Percentiles rank a stretch among this genome's conserved stretches.
phyloP scores from a whole-genome alignment of 2,888 invertebrate species.

The Polymixis lichenea region DNA sequence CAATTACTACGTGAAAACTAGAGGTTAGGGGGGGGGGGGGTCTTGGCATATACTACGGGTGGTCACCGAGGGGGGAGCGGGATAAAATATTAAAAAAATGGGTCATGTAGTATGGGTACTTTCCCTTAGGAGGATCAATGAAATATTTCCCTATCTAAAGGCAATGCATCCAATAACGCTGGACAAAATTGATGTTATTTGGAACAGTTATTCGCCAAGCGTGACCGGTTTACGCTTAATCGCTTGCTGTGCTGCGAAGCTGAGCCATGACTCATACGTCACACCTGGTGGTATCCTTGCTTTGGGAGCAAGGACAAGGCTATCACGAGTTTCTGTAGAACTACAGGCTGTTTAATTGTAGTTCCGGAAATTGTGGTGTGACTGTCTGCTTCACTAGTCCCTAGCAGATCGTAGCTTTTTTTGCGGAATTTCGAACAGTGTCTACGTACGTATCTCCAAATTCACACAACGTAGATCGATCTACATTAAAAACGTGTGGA shows the following conservation, averaged over 20 bases:
- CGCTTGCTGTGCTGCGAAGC: constrained; percentile 4
- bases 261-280: constrained; percentile 30
- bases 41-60: too few species aligned
- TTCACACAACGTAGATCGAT: too few species aligned
- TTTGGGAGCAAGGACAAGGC: constrained; percentile 36
- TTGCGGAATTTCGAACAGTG: neutral
- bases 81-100: too few species aligned
- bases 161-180: neutral
- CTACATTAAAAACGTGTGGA: too few species aligned
- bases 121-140: neutral
- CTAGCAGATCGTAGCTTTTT: neutral
- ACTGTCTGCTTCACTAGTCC: too few species aligned
- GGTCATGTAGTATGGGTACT: too few species aligned
- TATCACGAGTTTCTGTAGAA: neutral
- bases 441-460: too few species aligned
- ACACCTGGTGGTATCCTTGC: constrained; percentile 38
- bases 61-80: too few species aligned
- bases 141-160: neutral
- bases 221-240: constrained; percentile 16
- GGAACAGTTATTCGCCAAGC: neutral
- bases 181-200: constrained; percentile 14
- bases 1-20: too few species aligned
- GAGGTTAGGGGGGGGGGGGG: too few species aligned
- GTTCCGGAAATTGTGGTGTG: neutral
- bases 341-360: neutral